phyloP scores from a whole-genome alignment of 2,797 vertebrate genomes.

The Champsocephalus esox region DNA sequence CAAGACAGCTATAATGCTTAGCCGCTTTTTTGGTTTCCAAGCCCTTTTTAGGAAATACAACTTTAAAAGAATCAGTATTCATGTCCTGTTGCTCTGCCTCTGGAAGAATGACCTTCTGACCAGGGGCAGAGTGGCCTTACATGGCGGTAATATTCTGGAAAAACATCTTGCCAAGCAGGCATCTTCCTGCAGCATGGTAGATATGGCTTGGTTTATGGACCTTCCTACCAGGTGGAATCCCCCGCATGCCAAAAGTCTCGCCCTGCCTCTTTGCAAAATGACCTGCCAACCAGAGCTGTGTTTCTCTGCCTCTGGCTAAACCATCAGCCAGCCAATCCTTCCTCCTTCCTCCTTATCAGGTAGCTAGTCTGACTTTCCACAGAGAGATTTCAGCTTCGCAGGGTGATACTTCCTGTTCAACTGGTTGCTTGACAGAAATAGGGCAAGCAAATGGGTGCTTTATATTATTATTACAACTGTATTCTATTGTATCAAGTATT shows the following conservation, averaged over 20 bases:
- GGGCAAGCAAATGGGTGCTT: neutral
- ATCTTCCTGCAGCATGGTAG: slow-evolving; percentile 8
- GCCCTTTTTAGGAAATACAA: neutral
- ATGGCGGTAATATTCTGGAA: slow-evolving; percentile 34
- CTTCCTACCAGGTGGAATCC: slow-evolving; percentile 16
- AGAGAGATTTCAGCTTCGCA: slow-evolving; percentile 1
- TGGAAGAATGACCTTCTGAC: slow-evolving; percentile 35
- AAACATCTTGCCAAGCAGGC: slow-evolving; percentile 21
- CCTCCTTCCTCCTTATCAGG: neutral
- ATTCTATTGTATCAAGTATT: neutral
- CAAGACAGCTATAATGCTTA: slow-evolving; percentile 9
- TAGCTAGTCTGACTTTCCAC: slow-evolving; percentile 26
- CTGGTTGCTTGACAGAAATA: neutral
- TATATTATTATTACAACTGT: neutral
- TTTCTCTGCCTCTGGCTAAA: slow-evolving; percentile 29
- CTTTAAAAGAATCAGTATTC: slow-evolving; percentile 1
- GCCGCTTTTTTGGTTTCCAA: slow-evolving; percentile 19
- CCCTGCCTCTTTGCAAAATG: slow-evolving; percentile 23
- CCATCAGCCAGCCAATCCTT: slow-evolving; percentile 1
- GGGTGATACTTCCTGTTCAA: neutral
- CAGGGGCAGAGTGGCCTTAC: slow-evolving; percentile 10
- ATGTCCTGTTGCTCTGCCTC: slow-evolving; percentile 21
- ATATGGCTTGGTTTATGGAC: slow-evolving; percentile 1
- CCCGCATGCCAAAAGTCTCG: slow-evolving; percentile 23
- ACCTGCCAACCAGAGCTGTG: slow-evolving; percentile 27